Evolutionary conservation across 2,113 vertebrate species (phyloP), one percentile per base, ranked within the genome.

Genomic region (Scytalopus superciliaris): DNA sequence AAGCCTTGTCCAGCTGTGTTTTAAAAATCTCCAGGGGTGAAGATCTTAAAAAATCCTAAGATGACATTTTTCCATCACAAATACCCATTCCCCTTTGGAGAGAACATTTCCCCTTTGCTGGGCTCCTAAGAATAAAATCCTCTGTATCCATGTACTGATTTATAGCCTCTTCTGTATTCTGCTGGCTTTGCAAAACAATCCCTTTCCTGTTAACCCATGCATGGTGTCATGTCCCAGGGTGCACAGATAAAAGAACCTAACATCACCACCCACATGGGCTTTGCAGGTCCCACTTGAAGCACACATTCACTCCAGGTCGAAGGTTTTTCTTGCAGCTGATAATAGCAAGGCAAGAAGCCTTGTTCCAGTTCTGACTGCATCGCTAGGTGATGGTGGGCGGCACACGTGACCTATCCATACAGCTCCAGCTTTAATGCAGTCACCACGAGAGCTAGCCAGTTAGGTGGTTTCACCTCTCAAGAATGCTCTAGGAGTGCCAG

Each of bases 401-500:
- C 64, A 40, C 50, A 64, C 15, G 6, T 92, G 80, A 87, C 80
- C 7, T 13, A 81, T 7, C 64, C 42, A 2, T 18, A 10, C 3
- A 15, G 74, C 35, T 85, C 88, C 84, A 94, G 19, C n/a, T 73
- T 66, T 19, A 50, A 3, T 14, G 57, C 31, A 66, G 78, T 73
- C 84, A 80, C 55, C 17, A 21, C 19, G 47, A 70, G 25, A 87
- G 49, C 56, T 56, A 57, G 81, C 81, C 82, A 86, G 79, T 45
- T 74, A 70, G 84, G 75, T 95, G 72, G 14, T 67, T 96, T 96
- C 87, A 95, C 72, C 72, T 93, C 94, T 62, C 89, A 94, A 72
- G 94, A 96, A 95, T 94, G 94, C 78, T 87, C 57, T 70, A 75
- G 44, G 35, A 44, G 68, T 73, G 94, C 91, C 94, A 96, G 79